These are phyloP conservation scores for Adineta ricciae DNA, from an alignment of 2,888 invertebrate genomes.

Conservation along the genomic window DNA sequence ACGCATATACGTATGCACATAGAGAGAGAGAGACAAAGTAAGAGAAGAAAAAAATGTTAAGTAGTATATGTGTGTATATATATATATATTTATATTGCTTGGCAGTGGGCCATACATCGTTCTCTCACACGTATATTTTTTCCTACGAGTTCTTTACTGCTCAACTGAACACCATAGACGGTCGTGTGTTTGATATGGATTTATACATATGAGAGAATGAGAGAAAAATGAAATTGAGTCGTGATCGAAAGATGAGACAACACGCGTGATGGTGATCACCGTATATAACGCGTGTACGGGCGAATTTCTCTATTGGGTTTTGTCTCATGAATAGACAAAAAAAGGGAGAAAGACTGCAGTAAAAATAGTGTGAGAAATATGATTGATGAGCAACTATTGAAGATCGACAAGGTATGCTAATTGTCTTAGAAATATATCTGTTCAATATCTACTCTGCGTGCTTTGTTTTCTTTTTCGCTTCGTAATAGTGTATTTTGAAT, in stretches of 20 bases:
- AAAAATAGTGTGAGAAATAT: background rate
- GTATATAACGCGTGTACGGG: background rate
- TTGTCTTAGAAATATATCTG: background rate
- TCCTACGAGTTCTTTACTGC: background rate
- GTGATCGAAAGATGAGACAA: slow-evolving; percentile 13
- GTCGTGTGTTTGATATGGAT: background rate
- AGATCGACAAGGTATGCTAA: background rate
- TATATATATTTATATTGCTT: background rate
- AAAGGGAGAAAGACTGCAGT: background rate
- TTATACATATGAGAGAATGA: background rate
- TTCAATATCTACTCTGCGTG: too few relatives aligned
- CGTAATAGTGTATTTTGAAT: background rate
- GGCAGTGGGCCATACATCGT: background rate
- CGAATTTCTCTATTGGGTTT: background rate
- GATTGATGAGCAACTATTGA: background rate
- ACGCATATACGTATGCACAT: background rate
- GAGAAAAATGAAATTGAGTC: background rate
- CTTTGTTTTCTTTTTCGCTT: background rate
- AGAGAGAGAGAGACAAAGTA: background rate
- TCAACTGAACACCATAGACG: background rate
- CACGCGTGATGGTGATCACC: background rate
- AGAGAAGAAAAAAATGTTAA: background rate
- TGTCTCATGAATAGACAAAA: background rate
- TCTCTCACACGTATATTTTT: background rate
- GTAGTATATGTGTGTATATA: background rate